Evolutionary conservation across 1,140 invertebrate species (phyloP), one percentile per base, ranked within the genome.

Genomic region (Ooceraea biroi): DNA sequence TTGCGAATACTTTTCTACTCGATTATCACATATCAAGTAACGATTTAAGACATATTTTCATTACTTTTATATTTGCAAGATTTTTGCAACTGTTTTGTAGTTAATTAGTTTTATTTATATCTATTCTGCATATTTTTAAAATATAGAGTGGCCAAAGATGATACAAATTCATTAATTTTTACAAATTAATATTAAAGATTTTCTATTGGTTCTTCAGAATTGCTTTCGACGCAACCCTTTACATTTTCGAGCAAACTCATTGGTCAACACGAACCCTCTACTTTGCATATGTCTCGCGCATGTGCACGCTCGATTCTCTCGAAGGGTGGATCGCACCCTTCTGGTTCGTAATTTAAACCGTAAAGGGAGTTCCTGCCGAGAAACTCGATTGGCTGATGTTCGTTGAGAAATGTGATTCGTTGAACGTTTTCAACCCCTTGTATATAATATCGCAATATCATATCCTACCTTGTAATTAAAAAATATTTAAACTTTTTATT

Each of bases 201-300:
- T 19, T 14, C 17, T 52, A 86, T 83, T 86, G 65, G 58, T 44
- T 44, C 30, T 58, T 36, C 17, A 25, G 11, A 65, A 41, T 41
- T n/a, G 3, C 17, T 1, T 0, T 61, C 14, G 36, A 65, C 27
- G 30, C 60, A 65, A 65, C 48, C 48, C 74, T 66, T 65, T 77
- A 52, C 41, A 82, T 69, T 82, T 19, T 82, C 22, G 48, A 74
- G 58, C 44, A 5, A 50, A 27, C 14, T 66, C 25, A 82, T 82
- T 82, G 69, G 78, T 25, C 19, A 19, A 50, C 11, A 22, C 14
- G 14, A 74, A 76, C 60, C 61, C 48, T 85, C 57, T 68, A 27
- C 71, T 88, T 87, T 88, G 74, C 63, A 82, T 82, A 50, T 46
- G 17, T 50, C 22, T 2, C 17, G 76, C 82, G 76, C 85, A 88